These are phyloP conservation scores for Mesocricetus auratus DNA, from an alignment of 2,113 vertebrate genomes.

Conservation along the genomic window DNA sequence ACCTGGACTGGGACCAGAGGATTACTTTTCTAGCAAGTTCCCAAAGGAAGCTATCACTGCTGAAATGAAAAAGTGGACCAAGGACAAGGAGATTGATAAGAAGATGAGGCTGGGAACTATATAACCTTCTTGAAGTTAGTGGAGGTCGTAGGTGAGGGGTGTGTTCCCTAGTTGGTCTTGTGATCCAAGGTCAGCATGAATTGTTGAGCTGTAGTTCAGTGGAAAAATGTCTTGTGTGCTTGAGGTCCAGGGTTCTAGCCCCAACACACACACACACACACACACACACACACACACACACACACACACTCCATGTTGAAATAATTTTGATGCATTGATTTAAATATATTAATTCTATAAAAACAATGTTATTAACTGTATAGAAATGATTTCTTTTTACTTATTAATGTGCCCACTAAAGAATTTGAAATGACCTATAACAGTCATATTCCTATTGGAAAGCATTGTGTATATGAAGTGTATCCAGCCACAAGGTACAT, in stretches of 20 bases:
- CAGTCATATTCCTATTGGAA: background rate
- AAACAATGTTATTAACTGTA: background rate
- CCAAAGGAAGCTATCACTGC: background rate
- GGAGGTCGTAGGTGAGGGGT: background rate
- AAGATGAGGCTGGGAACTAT: background rate
- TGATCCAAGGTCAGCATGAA: background rate
- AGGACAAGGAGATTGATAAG: background rate
- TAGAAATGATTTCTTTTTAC: constrained; percentile 14
- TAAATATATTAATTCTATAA: background rate
- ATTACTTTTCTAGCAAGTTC: background rate
- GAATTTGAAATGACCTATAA: background rate
- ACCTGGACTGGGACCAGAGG: background rate
- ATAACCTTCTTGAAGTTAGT: background rate
- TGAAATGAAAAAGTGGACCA: background rate
- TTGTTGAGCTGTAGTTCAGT: background rate
- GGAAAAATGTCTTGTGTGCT: background rate
- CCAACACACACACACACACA: background rate
- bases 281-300: background rate
- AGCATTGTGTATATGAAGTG: too few relatives aligned
- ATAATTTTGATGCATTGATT: background rate
- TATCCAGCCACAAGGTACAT: background rate
- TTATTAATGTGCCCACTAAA: background rate
- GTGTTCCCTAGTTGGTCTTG: background rate
- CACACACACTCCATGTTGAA: background rate
- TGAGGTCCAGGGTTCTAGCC: background rate